Base-by-base conservation (phyloP, 1,140 invertebrate genomes). In the Bicyclus anynana region DNA sequence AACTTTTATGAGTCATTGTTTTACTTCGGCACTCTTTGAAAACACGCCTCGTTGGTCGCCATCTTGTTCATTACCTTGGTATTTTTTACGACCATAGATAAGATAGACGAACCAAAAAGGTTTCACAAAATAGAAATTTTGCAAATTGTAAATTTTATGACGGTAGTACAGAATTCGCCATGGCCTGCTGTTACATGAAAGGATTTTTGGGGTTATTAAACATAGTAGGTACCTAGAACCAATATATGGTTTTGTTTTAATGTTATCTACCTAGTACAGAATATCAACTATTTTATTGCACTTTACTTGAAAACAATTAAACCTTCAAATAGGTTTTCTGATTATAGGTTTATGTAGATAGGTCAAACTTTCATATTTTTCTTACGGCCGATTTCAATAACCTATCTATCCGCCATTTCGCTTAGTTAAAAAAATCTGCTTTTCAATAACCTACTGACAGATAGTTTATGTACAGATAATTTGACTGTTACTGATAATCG, bases 1-100 rank as follows among this genome's bases (percentile, higher is more conserved):
- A 57, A 60, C 29, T 53, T 65, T 65, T 65, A 65, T 56, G 58
- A 54, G 42, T 12, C 56, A 60, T 65, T 65, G 62, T 65, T 65
- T 59, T 29, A 59, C 23, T 52, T 44, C 62, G 62, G 57, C 17
- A 33, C 14, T 47, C 57, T 65, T 65, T 65, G 62, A 59, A 33
- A 33, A 53, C 42, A 38, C 42, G 42, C 20, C 42, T 53, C 14
- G 46, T 37, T 38, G 10, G 5, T 21, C 27, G 57, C 50, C 57
- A 59, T 59, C 33, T 59, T 59, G 57, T 29, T 54, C 50, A 40
- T 52, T 52, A 52, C 16, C 38, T 18, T 23, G 13, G 42, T 33
- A 17, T 26, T 23, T 47, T 52, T 59, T 46, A 52, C 17, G 37
- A n/a, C 48, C 49, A 27, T 29, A 59, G 56, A 52, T 59, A 59